Conservation (phyloP, 2,888 invertebrate genomes). For the Drosophila stalkeri region DNA sequence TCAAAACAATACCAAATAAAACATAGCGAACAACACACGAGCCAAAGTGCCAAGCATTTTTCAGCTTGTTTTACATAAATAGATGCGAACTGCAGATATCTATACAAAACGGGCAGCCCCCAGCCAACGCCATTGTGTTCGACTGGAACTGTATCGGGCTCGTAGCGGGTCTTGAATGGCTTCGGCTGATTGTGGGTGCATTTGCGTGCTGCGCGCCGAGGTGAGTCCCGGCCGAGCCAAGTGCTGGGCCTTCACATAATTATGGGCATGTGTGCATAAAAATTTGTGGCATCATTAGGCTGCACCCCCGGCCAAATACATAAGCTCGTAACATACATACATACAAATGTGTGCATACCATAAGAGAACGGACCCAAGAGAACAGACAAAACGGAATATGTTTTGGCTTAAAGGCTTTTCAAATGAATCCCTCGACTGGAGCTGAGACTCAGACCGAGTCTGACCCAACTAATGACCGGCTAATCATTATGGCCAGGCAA, state of each 20-base stretch:
- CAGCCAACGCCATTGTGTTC: slow-evolving; percentile 34
- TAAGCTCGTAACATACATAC: slow-evolving; percentile 6
- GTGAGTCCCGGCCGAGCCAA: slow-evolving; percentile 10
- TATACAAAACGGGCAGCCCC: slow-evolving; percentile 32
- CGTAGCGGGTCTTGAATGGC: background rate
- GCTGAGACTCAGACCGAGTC: slow-evolving; percentile 36
- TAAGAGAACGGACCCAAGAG: slow-evolving; percentile 37
- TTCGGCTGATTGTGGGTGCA: slow-evolving; percentile 53
- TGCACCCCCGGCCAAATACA: slow-evolving; percentile 75
- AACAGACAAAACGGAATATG: slow-evolving; percentile 61
- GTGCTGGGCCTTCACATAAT: slow-evolving; percentile 46
- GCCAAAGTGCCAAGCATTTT: slow-evolving; percentile 64
- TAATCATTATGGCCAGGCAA: slow-evolving; percentile 69
- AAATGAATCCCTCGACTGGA: slow-evolving; percentile 68
- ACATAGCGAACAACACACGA: slow-evolving; percentile 39
- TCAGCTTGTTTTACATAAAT: slow-evolving; percentile 69
- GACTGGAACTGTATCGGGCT: slow-evolving; percentile 5
- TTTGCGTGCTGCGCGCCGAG: slow-evolving; percentile 35
- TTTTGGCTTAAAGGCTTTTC: slow-evolving; percentile 78
- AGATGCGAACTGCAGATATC: slow-evolving; percentile 71
- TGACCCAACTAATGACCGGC: slow-evolving; percentile 73
- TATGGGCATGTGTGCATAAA: slow-evolving; percentile 71
- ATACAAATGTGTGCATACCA: slow-evolving; percentile 13
- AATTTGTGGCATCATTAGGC: slow-evolving; percentile 78
- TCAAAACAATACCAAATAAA: slow-evolving; percentile 31